Conservation (phyloP, 2,888 invertebrate species). For the Phengaris alcon region DNA sequence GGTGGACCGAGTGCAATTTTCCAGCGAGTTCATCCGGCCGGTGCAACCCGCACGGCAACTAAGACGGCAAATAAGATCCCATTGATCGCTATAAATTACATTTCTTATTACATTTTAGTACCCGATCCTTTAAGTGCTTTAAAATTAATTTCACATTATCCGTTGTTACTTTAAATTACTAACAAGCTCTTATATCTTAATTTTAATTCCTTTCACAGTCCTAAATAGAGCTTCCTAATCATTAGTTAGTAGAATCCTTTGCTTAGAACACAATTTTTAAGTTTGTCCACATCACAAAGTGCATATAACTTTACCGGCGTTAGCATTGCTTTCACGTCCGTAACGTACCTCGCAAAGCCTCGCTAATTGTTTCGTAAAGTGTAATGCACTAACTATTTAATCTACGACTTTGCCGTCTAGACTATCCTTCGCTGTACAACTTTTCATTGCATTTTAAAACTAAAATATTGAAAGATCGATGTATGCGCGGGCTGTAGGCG, state of each 20-base stretch:
- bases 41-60: slow-evolving; percentile 42
- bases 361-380: slow-evolving; percentile 3
- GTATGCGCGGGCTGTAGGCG: slow-evolving; percentile 34
- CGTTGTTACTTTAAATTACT: neutral
- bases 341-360: neutral
- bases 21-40: slow-evolving; percentile 51
- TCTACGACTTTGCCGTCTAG: slow-evolving; percentile 16
- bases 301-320: neutral
- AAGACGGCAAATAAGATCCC: slow-evolving; percentile 36
- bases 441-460: slow-evolving; percentile 30
- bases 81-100: slow-evolving; percentile 27
- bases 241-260: neutral
- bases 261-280: slow-evolving; percentile 1
- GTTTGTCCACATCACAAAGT: neutral
- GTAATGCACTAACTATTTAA: slow-evolving; percentile 8
- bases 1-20: slow-evolving; percentile 66
- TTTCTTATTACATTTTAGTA: slow-evolving; percentile 27
- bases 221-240: slow-evolving; percentile 4
- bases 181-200: neutral
- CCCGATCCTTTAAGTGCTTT: slow-evolving; percentile 2
- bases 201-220: neutral
- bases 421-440: slow-evolving; percentile 4
- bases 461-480: slow-evolving; percentile 38
- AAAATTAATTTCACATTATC: slow-evolving; percentile 11
- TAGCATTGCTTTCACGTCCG: neutral